These are phyloP conservation scores for Agrochola litura DNA, from an alignment of 2,888 invertebrate species.

Conservation along the genomic window DNA sequence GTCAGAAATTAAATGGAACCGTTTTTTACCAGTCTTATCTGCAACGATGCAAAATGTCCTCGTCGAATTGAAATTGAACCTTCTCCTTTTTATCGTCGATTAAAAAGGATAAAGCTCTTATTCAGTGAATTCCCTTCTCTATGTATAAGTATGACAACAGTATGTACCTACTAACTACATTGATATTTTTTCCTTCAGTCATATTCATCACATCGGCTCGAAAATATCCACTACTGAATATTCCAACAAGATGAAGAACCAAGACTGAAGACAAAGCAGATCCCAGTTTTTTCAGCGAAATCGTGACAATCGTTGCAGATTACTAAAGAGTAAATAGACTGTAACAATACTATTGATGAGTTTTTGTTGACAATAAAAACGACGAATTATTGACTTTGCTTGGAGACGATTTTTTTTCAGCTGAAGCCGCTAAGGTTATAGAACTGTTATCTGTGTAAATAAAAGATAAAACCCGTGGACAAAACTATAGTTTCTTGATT, in stretches of 20 bases:
- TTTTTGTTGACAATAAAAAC: constrained; percentile 51
- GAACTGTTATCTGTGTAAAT: constrained; percentile 37
- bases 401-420: constrained; percentile 37
- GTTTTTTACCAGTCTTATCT: not conserved
- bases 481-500: not conserved
- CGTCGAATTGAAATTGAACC: not conserved
- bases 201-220: not conserved
- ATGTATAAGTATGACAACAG: not conserved
- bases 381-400: constrained; percentile 25
- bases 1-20: too few species aligned
- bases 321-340: constrained; percentile 55
- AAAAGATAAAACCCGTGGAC: constrained; percentile 17
- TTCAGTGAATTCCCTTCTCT: not conserved
- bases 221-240: not conserved
- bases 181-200: not conserved
- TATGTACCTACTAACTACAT: not conserved
- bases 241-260: not conserved
- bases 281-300: constrained; percentile 28
- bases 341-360: constrained; percentile 41
- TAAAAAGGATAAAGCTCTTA: not conserved
- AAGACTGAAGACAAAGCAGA: constrained; percentile 6
- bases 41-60: not conserved
- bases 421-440: constrained; percentile 10
- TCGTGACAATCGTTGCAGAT: constrained; percentile 25
- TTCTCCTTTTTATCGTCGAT: too few species aligned